A percentile compares a stretch with the other conserved stretches of the same genome.
Evolutionary conservation across 2,797 vertebrate species (phyloP).

Genomic region (Microcaecilia unicolor): DNA sequence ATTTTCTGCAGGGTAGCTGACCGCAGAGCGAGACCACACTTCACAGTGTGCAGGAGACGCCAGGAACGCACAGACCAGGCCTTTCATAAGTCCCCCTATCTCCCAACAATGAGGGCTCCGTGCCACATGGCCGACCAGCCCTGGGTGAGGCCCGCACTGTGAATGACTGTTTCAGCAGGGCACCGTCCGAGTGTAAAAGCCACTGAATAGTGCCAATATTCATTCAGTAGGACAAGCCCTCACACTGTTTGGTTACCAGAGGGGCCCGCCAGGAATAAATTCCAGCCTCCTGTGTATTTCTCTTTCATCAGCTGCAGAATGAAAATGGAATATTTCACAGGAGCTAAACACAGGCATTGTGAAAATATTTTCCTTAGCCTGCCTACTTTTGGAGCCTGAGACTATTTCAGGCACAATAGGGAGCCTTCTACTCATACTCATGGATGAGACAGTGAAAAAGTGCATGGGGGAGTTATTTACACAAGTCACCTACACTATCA

Average conservation of each 20-base stretch:
- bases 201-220: constrained; percentile 29
- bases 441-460: too few species aligned
- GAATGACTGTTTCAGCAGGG: not conserved
- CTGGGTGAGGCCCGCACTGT: too few species aligned
- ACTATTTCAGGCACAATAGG: not conserved
- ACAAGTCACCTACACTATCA: too few species aligned
- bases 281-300: not conserved
- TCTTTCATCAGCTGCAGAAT: constrained; percentile 22
- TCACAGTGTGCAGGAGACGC: too few species aligned
- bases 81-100: constrained; percentile 21
- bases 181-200: too few species aligned
- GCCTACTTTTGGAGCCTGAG: not conserved
- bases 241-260: constrained; percentile 15
- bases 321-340: constrained; percentile 16
- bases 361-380: constrained; percentile 24
- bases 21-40: too few species aligned
- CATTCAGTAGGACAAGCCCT: constrained; percentile 12
- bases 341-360: constrained; percentile 9
- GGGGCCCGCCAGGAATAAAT: too few species aligned
- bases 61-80: constrained; percentile 13
- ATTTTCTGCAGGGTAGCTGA: constrained; percentile 1
- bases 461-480: too few species aligned
- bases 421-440: not conserved
- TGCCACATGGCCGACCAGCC: too few species aligned
- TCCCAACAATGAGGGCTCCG: constrained; percentile 11